These are phyloP conservation scores for Leptopilina drosophilae DNA, from an alignment of 2,888 invertebrate genomes.

Conservation along the genomic window DNA sequence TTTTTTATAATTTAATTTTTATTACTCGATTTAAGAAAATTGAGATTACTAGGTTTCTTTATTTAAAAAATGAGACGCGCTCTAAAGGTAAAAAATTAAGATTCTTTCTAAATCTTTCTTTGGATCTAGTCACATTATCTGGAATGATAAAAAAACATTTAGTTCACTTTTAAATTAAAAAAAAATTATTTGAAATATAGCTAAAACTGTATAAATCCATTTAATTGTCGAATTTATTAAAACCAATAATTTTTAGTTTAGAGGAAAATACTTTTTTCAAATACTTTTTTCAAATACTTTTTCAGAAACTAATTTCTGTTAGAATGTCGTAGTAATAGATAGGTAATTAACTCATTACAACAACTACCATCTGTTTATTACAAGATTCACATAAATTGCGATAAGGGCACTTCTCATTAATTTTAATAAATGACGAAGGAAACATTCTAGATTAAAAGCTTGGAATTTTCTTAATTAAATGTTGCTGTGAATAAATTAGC, in stretches of 20 bases:
- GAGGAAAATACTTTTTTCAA: too few relatives aligned
- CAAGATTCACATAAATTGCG: background rate
- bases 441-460: slow-evolving; percentile 10
- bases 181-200: too few relatives aligned
- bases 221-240: too few relatives aligned
- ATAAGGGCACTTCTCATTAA: slow-evolving; percentile 6
- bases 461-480: slow-evolving; percentile 33
- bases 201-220: too few relatives aligned
- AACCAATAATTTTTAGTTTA: too few relatives aligned
- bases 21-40: too few relatives aligned
- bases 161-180: too few relatives aligned
- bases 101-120: too few relatives aligned
- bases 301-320: background rate
- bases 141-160: background rate
- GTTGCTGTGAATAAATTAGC: slow-evolving; percentile 21
- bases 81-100: too few relatives aligned
- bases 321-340: background rate
- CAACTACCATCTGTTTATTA: background rate
- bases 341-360: background rate
- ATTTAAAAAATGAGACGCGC: too few relatives aligned
- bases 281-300: background rate
- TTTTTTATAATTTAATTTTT: background rate
- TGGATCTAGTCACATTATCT: too few relatives aligned
- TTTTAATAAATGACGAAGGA: background rate
- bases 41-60: too few relatives aligned